Percentiles rank a stretch among this genome's conserved stretches.
Evolutionary conservation across 92 coral and sea anemone genomes (phyloP).

Genomic region (Chrysogorgia sp.): DNA sequence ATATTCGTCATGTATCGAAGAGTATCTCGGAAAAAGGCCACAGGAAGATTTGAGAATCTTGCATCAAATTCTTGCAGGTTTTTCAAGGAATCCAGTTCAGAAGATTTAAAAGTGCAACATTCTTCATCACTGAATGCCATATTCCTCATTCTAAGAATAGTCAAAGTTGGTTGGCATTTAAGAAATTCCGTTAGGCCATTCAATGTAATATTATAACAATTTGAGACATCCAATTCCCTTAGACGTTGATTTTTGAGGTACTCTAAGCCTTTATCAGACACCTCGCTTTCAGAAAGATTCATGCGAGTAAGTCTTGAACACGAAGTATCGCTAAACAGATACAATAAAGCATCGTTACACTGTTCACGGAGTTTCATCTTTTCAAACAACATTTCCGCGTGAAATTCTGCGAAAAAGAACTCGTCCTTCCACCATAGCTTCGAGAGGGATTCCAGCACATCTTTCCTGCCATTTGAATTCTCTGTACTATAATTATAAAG

Average conservation of each 20-base stretch:
- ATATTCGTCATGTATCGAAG: too few relatives aligned
- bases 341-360: constrained; percentile 74
- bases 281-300: constrained; percentile 61
- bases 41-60: too few relatives aligned
- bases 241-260: constrained; percentile 67
- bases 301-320: constrained; percentile 75
- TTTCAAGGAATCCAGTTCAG: too few relatives aligned
- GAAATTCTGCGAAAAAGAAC: constrained; percentile 74
- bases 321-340: constrained; percentile 65
- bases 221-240: constrained; percentile 76
- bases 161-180: constrained; percentile 67
- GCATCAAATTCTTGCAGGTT: too few relatives aligned
- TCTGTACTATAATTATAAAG: too few relatives aligned
- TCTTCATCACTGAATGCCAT: constrained; percentile 29
- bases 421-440: constrained; percentile 42
- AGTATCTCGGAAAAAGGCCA: too few relatives aligned
- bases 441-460: constrained; percentile 61
- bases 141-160: constrained; percentile 62
- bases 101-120: too few relatives aligned
- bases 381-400: constrained; percentile 75
- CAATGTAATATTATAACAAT: constrained; percentile 60
- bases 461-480: too few relatives aligned
- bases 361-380: constrained; percentile 71
- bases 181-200: constrained; percentile 60
- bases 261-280: constrained; percentile 71